Conservation (phyloP, 2,113 vertebrate species). For the Promerops cafer region DNA sequence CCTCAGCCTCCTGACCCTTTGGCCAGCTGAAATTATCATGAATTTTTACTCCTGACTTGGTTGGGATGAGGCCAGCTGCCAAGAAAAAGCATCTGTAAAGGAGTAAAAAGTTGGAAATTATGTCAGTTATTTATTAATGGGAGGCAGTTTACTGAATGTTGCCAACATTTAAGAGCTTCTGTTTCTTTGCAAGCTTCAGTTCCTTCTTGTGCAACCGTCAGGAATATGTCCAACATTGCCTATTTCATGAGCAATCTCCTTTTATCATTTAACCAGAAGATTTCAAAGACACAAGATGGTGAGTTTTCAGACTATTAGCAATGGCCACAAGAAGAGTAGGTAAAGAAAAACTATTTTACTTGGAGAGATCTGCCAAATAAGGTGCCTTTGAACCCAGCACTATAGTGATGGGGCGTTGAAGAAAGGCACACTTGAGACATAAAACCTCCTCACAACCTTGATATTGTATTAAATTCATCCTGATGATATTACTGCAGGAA, state of each 20-base stretch:
- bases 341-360: neutral
- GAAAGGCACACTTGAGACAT: neutral
- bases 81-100: neutral
- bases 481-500: neutral
- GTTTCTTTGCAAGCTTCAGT: neutral
- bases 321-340: neutral
- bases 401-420: neutral
- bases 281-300: neutral
- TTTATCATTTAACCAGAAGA: neutral
- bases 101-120: neutral
- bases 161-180: slow-evolving; percentile 42
- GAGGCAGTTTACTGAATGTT: slow-evolving; percentile 4
- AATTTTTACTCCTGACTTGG: neutral
- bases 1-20: neutral
- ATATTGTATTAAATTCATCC: neutral
- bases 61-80: neutral
- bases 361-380: neutral
- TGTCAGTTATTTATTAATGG: slow-evolving; percentile 38
- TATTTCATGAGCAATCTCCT: neutral
- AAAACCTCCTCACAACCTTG: neutral
- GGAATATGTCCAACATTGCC: neutral
- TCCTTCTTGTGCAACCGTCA: slow-evolving; percentile 13
- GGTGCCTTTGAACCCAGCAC: neutral
- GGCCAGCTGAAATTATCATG: neutral
- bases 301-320: neutral